Base-by-base conservation (phyloP, 2,797 vertebrate species). In the Ceyx erithaca region DNA sequence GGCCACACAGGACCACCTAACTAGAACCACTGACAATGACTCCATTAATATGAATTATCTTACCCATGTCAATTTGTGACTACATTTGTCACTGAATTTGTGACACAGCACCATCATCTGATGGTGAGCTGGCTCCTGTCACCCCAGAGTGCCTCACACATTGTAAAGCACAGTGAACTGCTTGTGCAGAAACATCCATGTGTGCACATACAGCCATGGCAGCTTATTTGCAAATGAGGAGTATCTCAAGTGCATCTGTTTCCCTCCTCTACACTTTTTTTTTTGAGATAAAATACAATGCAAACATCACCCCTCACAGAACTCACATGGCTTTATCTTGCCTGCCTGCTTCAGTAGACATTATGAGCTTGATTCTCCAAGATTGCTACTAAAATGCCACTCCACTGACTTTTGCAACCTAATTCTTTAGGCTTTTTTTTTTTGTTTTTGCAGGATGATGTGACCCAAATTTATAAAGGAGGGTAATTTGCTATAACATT, bases 341-440 rank as follows among this genome's bases (percentile, higher is more conserved):
- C 73, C 84, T 96, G 66, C 94, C 86, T 94, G 87, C 96, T 97
- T 72, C 96, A 94, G 68, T 82, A 87, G 94, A 90, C 80, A 95
- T 77, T 68, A 81, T 91, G 94, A 97, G 82, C 80, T 94, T 97
- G 83, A 97, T 97, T 96, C 92, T 95, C 92, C 92, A 93, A 97
- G 95, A 96, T 89, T 94, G 91, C 72, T 90, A 91, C 85, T 93
- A 94, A 96, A 97, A 96, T 95, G 96, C 95, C 95, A 95, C 93
- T 95, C 92, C 57, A 17, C 81, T 95, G 94, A 95, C 87, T 94
- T 94, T 86, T 93, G 88, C 86, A 97, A 94, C 83, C 94, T 97
- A 96, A 97, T 97, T 96, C 85, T 96, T 92, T 77, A 43, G 76
- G 96, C 89, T 46, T 46, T 49, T n/a, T 52, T 73, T 48, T 85